A percentile compares a stretch with the other conserved stretches of the same genome.
These are phyloP conservation scores for Eptatretus atami DNA, from an alignment of 2,797 vertebrate genomes.

Conservation along the genomic window DNA sequence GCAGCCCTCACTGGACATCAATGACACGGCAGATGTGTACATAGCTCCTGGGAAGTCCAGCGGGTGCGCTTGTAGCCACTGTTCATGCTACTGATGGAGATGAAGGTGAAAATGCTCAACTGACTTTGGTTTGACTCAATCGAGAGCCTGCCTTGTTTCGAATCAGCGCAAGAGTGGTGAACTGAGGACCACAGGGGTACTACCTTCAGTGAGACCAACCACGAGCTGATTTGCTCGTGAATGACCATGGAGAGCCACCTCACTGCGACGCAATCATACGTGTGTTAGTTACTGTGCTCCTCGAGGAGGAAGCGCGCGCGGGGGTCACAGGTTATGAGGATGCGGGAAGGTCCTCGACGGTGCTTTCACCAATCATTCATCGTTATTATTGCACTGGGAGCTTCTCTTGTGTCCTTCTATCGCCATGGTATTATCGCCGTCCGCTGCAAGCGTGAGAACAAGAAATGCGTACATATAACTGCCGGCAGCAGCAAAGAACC, in stretches of 20 bases:
- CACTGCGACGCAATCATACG: constrained; percentile 47
- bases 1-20: constrained; percentile 48
- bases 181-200: constrained; percentile 40
- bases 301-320: constrained; percentile 14
- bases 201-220: constrained; percentile 26
- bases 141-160: constrained; percentile 57
- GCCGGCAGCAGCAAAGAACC: constrained; percentile 46
- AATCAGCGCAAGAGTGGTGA: constrained; percentile 85
- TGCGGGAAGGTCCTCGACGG: neutral
- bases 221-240: constrained; percentile 60
- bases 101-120: constrained; percentile 58
- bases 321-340: neutral
- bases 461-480: constrained; percentile 4
- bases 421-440: constrained; percentile 1
- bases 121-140: constrained; percentile 74
- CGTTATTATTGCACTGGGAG: constrained; percentile 2
- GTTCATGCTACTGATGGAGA: neutral
- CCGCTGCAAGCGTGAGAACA: constrained; percentile 11
- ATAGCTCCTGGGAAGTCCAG: neutral
- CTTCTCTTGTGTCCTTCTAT: constrained; percentile 2
- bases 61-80: neutral
- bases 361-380: constrained; percentile 11
- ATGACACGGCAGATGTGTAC: constrained; percentile 36
- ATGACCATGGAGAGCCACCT: constrained; percentile 80
- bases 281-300: constrained; percentile 44